Conservation (phyloP, 2,888 invertebrate genomes). For the Sesia bembeciformis region DNA sequence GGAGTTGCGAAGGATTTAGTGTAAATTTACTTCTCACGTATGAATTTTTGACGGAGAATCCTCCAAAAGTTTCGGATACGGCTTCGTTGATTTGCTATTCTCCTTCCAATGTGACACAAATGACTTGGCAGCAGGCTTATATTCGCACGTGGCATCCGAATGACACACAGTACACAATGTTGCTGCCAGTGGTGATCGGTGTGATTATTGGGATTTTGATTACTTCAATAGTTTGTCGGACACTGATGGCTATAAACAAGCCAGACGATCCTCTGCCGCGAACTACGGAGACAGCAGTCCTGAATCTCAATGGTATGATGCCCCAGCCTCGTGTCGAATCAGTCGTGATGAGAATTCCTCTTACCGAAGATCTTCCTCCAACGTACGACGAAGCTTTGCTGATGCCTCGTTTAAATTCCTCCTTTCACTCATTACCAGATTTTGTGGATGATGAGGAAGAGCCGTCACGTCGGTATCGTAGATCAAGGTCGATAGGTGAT, state of each 20-base stretch:
- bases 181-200: conserved; percentile 69
- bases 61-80: conserved; percentile 57
- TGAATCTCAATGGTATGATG: conserved; percentile 37
- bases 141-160: conserved; percentile 75
- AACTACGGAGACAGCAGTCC: conserved; percentile 48
- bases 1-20: conserved; percentile 81
- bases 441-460: conserved; percentile 47
- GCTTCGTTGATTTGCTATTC: conserved; percentile 77
- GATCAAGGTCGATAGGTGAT: conserved; percentile 66
- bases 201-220: conserved; percentile 69
- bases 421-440: conserved; percentile 73
- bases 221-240: conserved; percentile 72
- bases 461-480: conserved; percentile 30
- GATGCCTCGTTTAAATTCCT: conserved; percentile 80
- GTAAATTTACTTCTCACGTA: conserved; percentile 75
- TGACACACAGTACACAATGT: conserved; percentile 63
- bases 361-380: conserved; percentile 73
- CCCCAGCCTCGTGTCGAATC: conserved; percentile 36
- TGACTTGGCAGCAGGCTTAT: conserved; percentile 81
- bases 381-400: conserved; percentile 84
- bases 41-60: conserved; percentile 72
- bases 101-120: conserved; percentile 77
- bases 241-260: conserved; percentile 57
- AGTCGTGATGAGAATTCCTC: conserved; percentile 44
- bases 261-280: conserved; percentile 32